A percentile compares a stretch with the other conserved stretches of the same genome.
Conservation (phyloP, 2,113 vertebrate genomes). For the Pterocles orientalis region DNA sequence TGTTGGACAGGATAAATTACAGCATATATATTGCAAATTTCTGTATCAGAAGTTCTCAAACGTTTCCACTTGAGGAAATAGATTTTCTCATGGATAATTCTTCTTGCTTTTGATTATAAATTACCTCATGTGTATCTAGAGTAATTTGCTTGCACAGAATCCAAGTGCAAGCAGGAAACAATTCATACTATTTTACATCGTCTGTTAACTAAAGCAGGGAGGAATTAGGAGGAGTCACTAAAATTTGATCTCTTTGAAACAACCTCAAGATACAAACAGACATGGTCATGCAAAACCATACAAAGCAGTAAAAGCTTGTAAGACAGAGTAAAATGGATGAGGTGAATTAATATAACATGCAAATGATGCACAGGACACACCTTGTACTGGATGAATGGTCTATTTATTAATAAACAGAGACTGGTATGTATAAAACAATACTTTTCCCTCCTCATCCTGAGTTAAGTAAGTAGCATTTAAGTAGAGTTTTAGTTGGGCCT, state of each 20-base stretch:
- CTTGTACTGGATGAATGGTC: background rate
- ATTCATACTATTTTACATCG: background rate
- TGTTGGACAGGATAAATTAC: background rate
- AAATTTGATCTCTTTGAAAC: constrained; percentile 31
- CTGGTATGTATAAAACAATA: background rate
- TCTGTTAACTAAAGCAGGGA: constrained; percentile 15
- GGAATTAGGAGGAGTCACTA: constrained; percentile 10
- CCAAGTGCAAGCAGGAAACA: constrained; percentile 23
- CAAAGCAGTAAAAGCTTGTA: background rate
- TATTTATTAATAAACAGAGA: background rate
- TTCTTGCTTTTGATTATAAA: constrained; percentile 38
- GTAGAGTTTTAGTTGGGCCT: background rate
- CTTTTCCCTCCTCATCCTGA: background rate
- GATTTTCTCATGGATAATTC: constrained; percentile 38
- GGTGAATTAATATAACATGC: background rate
- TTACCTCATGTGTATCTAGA: background rate
- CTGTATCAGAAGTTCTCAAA: background rate
- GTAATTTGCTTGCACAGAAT: constrained; percentile 20
- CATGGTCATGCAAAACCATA: background rate
- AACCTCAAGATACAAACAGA: background rate
- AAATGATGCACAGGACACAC: background rate
- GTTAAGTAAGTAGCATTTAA: background rate
- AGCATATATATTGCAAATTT: background rate
- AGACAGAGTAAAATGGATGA: background rate
- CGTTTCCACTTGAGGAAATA: constrained; percentile 17